These are phyloP conservation scores for Zaprionus ornatus DNA, from an alignment of 1,140 invertebrate species.

Conservation along the genomic window DNA sequence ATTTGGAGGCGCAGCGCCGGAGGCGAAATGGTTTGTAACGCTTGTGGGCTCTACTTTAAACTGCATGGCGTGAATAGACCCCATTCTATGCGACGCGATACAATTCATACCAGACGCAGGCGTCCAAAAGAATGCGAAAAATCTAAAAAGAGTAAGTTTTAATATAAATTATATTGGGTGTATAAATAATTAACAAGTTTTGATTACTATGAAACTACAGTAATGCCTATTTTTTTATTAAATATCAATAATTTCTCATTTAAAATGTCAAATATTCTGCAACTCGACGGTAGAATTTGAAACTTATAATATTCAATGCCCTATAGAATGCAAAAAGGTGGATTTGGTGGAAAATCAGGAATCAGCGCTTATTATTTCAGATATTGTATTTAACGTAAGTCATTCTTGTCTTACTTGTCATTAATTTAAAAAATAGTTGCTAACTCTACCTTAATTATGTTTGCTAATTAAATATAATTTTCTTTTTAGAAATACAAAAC, in stretches of 20 bases:
- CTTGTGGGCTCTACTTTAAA: constrained; percentile 97
- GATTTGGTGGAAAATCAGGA: constrained; percentile 28
- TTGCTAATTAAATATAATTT: background rate
- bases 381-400: constrained; percentile 52
- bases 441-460: too few species aligned
- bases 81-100: constrained; percentile 97
- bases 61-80: constrained; percentile 95
- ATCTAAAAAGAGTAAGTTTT: constrained; percentile 83
- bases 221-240: background rate
- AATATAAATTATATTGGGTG: background rate
- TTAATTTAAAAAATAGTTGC: too few species aligned
- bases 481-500: constrained; percentile 68
- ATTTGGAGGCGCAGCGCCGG: constrained; percentile 95
- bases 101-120: constrained; percentile 97
- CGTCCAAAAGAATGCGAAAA: constrained; percentile 90
- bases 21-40: constrained; percentile 97
- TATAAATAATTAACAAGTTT: background rate
- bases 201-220: background rate
- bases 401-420: too few species aligned
- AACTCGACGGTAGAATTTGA: constrained; percentile 34
- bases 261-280: constrained; percentile 23
- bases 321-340: constrained; percentile 35
- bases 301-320: constrained; percentile 32
- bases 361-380: constrained; percentile 37
- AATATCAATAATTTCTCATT: background rate